phyloP scores from a whole-genome alignment of 2,888 invertebrate genomes.

The Acronicta aceris region DNA sequence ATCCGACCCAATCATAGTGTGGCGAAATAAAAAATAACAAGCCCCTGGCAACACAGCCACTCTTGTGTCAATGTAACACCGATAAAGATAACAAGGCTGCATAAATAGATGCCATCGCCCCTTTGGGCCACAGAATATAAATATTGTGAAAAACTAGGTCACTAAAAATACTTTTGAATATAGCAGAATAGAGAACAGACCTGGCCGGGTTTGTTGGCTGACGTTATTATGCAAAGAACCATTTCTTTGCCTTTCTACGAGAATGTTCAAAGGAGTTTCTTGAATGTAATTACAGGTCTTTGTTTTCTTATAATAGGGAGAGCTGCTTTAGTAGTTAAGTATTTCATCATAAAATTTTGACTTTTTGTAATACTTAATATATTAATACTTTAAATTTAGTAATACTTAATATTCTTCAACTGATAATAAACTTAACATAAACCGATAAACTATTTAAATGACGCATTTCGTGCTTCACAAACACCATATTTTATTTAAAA shows the following conservation, averaged over 20 bases:
- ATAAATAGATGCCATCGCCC: constrained; percentile 60
- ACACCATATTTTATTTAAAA: no score
- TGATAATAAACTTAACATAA: no score
- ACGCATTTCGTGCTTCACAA: no score
- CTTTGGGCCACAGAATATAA: constrained; percentile 47
- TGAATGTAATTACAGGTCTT: constrained; percentile 9
- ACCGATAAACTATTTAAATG: not conserved
- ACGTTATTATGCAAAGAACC: constrained; percentile 22
- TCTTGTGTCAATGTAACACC: constrained; percentile 60
- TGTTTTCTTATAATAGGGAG: not conserved
- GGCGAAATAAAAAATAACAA: constrained; percentile 60
- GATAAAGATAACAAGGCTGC: constrained; percentile 62
- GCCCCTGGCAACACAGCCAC: constrained; percentile 51
- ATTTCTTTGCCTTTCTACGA: constrained; percentile 26
- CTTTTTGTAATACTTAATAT: no score
- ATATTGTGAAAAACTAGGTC: constrained; percentile 58
- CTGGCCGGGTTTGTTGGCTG: constrained; percentile 25
- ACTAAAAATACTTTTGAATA: constrained; percentile 47
- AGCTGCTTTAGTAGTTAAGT: not conserved
- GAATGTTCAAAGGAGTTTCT: constrained; percentile 2
- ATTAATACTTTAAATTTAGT: no score
- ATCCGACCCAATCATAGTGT: constrained; percentile 26
- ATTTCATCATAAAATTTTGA: not conserved
- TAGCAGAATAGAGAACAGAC: constrained; percentile 28
- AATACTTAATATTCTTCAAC: no score